phyloP scores from a whole-genome alignment of 2,113 vertebrate species.

The Strix aluco region DNA sequence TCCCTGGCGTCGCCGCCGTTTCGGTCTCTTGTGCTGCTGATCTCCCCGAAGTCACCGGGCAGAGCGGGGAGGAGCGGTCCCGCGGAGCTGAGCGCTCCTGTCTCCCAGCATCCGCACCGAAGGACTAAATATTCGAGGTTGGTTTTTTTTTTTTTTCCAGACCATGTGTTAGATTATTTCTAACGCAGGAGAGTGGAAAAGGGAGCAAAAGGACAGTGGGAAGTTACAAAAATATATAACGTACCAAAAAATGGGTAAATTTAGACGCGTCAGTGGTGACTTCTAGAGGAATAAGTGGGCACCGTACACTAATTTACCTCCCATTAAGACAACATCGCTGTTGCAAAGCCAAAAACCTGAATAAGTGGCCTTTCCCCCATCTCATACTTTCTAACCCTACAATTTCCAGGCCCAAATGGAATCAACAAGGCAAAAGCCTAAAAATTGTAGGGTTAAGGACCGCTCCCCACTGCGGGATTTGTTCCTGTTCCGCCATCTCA shows the following conservation, averaged over 20 bases:
- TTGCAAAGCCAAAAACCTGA: slow-evolving; percentile 49
- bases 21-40: background rate
- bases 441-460: slow-evolving; percentile 66
- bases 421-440: slow-evolving; percentile 62
- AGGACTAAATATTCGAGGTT: background rate
- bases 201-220: slow-evolving; percentile 23
- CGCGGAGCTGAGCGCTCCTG: background rate
- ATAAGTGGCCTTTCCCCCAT: slow-evolving; percentile 16
- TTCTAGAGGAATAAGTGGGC: slow-evolving; percentile 37
- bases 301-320: background rate
- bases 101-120: background rate
- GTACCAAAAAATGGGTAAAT: slow-evolving; percentile 58
- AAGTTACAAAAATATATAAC: slow-evolving; percentile 34
- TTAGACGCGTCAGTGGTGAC: slow-evolving; percentile 21
- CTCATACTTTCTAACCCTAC: slow-evolving; percentile 57
- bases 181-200: background rate
- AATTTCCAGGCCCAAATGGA: slow-evolving; percentile 68
- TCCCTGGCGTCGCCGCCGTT: background rate
- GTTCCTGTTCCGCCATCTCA: slow-evolving; percentile 72
- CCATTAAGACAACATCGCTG: background rate
- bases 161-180: background rate
- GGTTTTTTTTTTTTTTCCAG: background rate
- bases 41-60: background rate
- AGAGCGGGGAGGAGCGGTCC: background rate
- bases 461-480: background rate